Percentiles rank a stretch among this genome's conserved stretches.
These are phyloP conservation scores for Amblyraja radiata DNA, from an alignment of 2,797 vertebrate genomes.

Conservation along the genomic window DNA sequence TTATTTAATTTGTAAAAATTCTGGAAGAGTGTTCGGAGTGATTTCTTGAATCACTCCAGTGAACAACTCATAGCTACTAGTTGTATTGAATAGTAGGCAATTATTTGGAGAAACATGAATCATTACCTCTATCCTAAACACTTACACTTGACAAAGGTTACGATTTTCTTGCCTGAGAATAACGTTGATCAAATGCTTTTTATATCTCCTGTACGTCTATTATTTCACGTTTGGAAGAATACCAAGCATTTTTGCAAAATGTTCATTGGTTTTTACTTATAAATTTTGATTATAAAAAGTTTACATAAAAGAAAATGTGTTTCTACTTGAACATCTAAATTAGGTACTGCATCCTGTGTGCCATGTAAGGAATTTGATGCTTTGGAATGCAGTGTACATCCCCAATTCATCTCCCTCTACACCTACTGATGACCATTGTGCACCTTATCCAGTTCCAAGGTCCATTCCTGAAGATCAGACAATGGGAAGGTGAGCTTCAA, in stretches of 20 bases:
- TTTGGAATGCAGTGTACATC: slow-evolving; percentile 94
- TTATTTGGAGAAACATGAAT: neutral
- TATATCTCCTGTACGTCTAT: neutral
- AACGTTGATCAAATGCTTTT: neutral
- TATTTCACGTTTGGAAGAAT: neutral
- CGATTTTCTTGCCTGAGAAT: neutral
- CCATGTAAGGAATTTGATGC: slow-evolving; percentile 90
- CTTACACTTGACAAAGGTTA: neutral
- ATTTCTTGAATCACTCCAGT: neutral
- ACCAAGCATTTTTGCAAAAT: neutral
- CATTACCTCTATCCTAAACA: neutral
- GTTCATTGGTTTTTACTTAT: neutral
- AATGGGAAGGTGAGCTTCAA: slow-evolving; percentile 81
- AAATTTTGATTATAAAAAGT: neutral
- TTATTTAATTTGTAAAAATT: neutral
- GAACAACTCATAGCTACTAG: neutral
- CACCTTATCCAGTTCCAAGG: slow-evolving; percentile 78
- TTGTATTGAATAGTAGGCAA: neutral
- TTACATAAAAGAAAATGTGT: neutral
- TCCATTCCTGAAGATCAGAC: slow-evolving; percentile 77
- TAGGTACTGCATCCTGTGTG: slow-evolving; percentile 95
- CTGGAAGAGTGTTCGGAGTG: neutral
- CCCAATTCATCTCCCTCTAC: slow-evolving; percentile 90
- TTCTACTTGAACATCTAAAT: neutral
- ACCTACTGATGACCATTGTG: slow-evolving; percentile 82